Conservation (phyloP, 2,797 vertebrate genomes). For the Esox masquinongy region DNA sequence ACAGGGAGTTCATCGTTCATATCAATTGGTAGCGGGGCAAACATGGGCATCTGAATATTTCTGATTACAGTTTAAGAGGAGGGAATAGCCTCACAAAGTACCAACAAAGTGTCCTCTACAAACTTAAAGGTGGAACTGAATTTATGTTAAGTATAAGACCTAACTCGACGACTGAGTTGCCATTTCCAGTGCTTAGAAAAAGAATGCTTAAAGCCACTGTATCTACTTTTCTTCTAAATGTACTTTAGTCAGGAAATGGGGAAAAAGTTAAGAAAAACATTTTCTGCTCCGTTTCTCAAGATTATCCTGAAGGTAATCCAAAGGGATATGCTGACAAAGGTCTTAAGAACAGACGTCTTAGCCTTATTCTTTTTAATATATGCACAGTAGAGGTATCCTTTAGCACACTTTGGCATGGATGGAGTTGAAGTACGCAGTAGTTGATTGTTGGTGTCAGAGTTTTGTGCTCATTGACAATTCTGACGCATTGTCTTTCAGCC, state of each 20-base stretch:
- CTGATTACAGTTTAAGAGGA: neutral
- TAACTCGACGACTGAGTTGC: neutral
- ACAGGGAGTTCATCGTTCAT: neutral
- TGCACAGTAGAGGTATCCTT: neutral
- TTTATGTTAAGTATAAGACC: neutral
- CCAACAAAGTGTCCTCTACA: neutral
- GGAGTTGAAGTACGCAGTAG: neutral
- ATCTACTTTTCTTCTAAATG: neutral
- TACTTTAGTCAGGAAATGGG: neutral
- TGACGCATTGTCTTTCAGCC: constrained; percentile 52
- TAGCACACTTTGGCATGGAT: neutral
- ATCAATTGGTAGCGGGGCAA: neutral
- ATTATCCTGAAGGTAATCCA: neutral
- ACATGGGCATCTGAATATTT: neutral
- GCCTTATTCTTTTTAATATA: constrained; percentile 1
- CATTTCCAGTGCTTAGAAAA: neutral
- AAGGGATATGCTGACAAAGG: constrained; percentile 1
- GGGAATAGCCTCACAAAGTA: neutral
- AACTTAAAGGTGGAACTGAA: neutral
- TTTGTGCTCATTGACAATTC: constrained; percentile 39
- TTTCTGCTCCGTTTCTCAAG: neutral
- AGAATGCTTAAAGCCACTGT: neutral
- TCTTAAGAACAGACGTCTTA: neutral
- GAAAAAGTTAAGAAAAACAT: neutral
- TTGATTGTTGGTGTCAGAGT: neutral